These are phyloP conservation scores for Spizella passerina DNA, from an alignment of 2,797 vertebrate genomes.

Conservation along the genomic window DNA sequence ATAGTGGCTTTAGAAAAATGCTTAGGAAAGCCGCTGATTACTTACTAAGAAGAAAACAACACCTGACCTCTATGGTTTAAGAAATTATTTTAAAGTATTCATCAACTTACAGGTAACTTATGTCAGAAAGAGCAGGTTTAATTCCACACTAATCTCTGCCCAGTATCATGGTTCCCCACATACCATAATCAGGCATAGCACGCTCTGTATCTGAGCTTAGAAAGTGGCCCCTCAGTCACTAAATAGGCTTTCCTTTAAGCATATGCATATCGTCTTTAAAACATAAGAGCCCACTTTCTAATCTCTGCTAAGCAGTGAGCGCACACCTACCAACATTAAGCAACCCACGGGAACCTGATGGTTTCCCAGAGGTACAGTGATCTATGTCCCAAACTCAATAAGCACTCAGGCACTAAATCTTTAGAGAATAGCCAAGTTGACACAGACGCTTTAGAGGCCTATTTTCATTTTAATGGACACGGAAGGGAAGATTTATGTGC, in stretches of 20 bases:
- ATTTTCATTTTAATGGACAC: neutral
- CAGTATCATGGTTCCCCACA: neutral
- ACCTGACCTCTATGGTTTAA: accelerated
- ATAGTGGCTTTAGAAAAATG: neutral
- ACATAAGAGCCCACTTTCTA: neutral
- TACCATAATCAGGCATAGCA: neutral
- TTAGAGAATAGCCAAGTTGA: neutral
- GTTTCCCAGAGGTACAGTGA: neutral
- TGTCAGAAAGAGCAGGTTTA: neutral
- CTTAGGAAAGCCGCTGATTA: neutral
- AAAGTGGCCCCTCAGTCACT: neutral
- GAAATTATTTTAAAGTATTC: neutral
- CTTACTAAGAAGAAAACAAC: neutral
- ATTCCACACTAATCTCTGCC: neutral
- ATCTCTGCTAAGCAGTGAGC: neutral
- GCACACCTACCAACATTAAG: neutral
- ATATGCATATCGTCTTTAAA: conserved; percentile 12
- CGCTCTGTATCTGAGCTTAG: neutral
- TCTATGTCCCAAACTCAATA: neutral
- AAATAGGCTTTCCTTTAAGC: neutral
- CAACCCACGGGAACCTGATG: neutral
- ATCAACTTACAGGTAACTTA: neutral
- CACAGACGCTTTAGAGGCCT: neutral
- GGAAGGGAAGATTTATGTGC: neutral
- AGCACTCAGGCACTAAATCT: neutral